Evolutionary conservation across 2,888 invertebrate species (phyloP), one percentile per base, ranked within the genome.

Genomic region (Cephus nigrinus): DNA sequence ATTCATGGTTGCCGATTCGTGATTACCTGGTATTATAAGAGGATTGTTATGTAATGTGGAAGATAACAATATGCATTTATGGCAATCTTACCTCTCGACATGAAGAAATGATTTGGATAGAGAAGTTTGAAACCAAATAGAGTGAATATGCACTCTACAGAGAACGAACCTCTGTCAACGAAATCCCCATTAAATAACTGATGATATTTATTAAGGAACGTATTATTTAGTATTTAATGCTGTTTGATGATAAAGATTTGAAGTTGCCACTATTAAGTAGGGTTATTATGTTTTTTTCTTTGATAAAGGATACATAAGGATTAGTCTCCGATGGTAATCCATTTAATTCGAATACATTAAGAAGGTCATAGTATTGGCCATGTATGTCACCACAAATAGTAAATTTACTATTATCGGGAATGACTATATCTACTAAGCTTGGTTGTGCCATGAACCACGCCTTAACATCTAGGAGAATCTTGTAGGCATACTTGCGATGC

Each of bases 371-470:
- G 93, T 95, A 99, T 92, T 99, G 99, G 77, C 99, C 99, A 91
- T 99, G 99, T 84, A 99, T 97, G 92, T 99, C 99, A 15, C 99
- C 99, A 92, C 99, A 99, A 75, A 99, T 97, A 71, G 99, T 99
- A 92, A 99, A 99, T 92, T 99, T 98, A 80, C 95, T 94, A 55
- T 96, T 95, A 87, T 96, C 96, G 3, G 95, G 95, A 84, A 99
- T 97, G 81, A 93, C 93, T 77, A 99, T 96, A 90, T 99, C 97
- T 3, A 99, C 95, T 83, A 99, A 92, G 12, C 98, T 96, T 34
- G 98, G 96, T 89, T 96, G 97, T 76, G 94, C 94, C 93, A 95
- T 95, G 87, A 99, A 95, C 91, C 96, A 96, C 23, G 94, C 93
- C 92, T 97, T 97, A 23, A 98, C 95, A 87, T 98, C 98, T 84